Evolutionary conservation across 2,113 vertebrate genomes (phyloP), one percentile per base, ranked within the genome.

Genomic region (Drymodes brunneopygia): DNA sequence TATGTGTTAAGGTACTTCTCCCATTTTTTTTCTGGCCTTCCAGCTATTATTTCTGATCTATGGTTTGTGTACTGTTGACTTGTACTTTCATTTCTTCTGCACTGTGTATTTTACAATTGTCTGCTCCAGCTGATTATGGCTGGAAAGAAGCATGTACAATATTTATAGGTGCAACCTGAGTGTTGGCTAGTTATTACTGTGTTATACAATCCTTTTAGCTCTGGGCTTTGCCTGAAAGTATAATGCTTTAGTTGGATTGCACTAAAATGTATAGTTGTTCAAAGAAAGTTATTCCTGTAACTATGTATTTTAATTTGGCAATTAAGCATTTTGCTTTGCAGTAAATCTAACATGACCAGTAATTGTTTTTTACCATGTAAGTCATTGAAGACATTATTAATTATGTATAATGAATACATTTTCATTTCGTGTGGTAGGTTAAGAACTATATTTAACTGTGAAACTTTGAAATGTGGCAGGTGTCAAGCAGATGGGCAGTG

Each of bases 361-460:
- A 81, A 79, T 74, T 71, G 6, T 2, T 54, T 65, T 80, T 42
- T 54, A 65, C n/a, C 70, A 27, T 57, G 6, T 12, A 45, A 92
- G 28, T 89, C 12, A 40, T 58, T n/a, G 22, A 50, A 80, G 69
- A 47, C 28, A 20, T 36, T 62, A 64, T 28, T 69, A 54, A 25
- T 82, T 66, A 48, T 67, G 35, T 77, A 21, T 84, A 79, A 60
- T 72, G 22, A 85, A 45, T 17, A 10, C 15, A 35, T 70, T 95
- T 95, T 82, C 62, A 33, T 70, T 66, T 77, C 71, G 17, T 50
- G 62, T 56, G 82, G 87, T 94, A 80, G n/a, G n/a, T 60, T 88
- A 57, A 72, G 62, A 58, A 40, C 88, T 97, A 93, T 95, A 95
- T 97, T 95, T 96, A 95, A 72, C 81, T 89, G 56, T 95, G 97